Evolutionary conservation across 2,888 invertebrate species (phyloP), one percentile per base, ranked within the genome.

Genomic region (Meandrusa payeni): DNA sequence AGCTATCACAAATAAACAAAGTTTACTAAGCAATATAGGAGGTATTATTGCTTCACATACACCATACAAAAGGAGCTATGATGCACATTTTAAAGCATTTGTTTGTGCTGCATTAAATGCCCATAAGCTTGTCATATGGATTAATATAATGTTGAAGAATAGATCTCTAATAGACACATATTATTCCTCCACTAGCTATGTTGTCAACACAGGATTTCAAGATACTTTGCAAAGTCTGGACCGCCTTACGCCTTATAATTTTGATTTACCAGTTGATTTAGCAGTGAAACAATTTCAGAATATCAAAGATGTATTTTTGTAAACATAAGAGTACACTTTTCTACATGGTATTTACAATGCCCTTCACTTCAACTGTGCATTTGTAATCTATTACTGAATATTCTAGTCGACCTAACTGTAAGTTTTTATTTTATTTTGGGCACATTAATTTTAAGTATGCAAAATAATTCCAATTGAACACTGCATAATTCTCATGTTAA

Each of bases 21-120:
- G 94, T 61, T 89, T 99, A 59, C 86, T 99, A 24, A 94, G 95
- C 63, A 93, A 95, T 23, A 95, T 99, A 50, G 98, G 98, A 27
- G 95, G 94, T 67, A 97, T 99, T 50, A 91, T 97, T 41, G 91
- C 95, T 6, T 94, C 96, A 19, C 99, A 99, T 80, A 91, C 93
- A 4, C 95, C 95, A 0, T 96, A 98, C 61, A 98, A 98, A 73
- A 90, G 99, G 61, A 97, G 97, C 65, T 94, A 92, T 51, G 99
- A 99, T 88, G 95, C 99, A 9, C 98, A 98, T 83, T 98, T 99
- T 69, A 99, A 99, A 80, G 99, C 99, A 0, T 97, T 99, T 70
- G 91, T 99, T 36, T 99, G 98, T 80, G 94, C 97, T 15, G 99
- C 96, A 15, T 88, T 99, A 28, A 99, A 99, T 86, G 92, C 94